Evolutionary conservation across 2,888 invertebrate species (phyloP), one percentile per base, ranked within the genome.

Genomic region (Celastrina argiolus): DNA sequence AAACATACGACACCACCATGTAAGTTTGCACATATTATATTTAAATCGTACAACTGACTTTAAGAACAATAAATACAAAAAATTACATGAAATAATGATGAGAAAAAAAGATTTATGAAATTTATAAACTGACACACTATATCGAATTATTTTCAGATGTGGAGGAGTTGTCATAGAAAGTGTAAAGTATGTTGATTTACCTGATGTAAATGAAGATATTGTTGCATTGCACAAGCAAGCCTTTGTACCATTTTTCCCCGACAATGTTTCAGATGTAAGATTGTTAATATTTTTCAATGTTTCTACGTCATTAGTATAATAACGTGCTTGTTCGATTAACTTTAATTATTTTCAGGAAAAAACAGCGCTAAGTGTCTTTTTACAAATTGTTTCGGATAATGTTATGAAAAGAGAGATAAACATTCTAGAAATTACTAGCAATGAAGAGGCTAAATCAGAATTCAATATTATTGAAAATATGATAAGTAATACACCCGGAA

Each of bases 121-220:
- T n/a, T n/a, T n/a, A n/a, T n/a, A n/a, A n/a, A n/a, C 8, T 41
- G 4, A 12, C 12, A 41, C 12, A 12, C 28, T n/a, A 31, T 31
- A 10, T 45, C 7, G 2, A 31, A 31, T 8, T 18, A 8, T 45
- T 2, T 77, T n/a, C 69, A 85, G 86, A 39, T 84, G 83, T 70
- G 83, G 82, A 4, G 85, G 85, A 28, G 73, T 84, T 6, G 2
- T 71, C 2, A 69, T 85, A 16, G 74, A 81, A 67, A 70, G 74
- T 64, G 67, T 83, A 2, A 71, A 76, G 67, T 81, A 79, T 26
- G 68, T 70, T 2, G 72, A 80, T 65, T 64, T 77, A 7, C 73
- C 76, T 2, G 59, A 66, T 8, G 6, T 70, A 1, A 68, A 69
- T 0, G 66, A 73, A 28, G 68, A 73, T 3, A 64, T 67, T 8